phyloP scores from a whole-genome alignment of 37 sponge, comb jelly and placozoan species.

The Hormiphora californensis region DNA sequence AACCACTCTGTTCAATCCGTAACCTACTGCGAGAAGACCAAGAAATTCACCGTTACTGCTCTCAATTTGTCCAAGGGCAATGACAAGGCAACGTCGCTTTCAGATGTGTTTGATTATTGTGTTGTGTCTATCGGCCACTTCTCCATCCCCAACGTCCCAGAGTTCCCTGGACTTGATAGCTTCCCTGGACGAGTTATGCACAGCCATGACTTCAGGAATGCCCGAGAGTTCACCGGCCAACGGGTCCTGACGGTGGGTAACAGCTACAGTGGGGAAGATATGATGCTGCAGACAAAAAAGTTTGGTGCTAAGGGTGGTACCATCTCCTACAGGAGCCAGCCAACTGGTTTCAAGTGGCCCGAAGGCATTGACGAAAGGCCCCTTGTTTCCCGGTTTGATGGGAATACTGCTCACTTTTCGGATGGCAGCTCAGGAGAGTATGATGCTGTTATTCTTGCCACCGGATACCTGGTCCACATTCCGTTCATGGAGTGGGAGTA shows the following conservation, averaged over 20 bases:
- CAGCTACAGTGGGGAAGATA: constrained; percentile 62
- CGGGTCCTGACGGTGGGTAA: constrained; percentile 54
- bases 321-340: constrained; percentile 46
- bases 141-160: constrained; percentile 55
- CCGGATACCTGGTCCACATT: constrained; percentile 61
- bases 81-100: too few species aligned
- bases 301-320: constrained; percentile 56
- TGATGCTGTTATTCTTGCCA: constrained; percentile 62
- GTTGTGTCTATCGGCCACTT: constrained; percentile 62
- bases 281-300: constrained; percentile 58
- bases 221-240: constrained; percentile 56
- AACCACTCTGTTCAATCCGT: constrained; percentile 24
- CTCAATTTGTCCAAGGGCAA: neutral
- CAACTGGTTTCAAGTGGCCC: constrained; percentile 61
- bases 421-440: constrained; percentile 47
- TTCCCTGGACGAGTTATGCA: constrained; percentile 60
- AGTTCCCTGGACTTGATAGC: constrained; percentile 57
- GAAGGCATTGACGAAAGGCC: constrained; percentile 23
- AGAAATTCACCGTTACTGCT: constrained; percentile 40
- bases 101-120: constrained; percentile 57
- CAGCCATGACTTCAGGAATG: constrained; percentile 61
- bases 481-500: constrained; percentile 59
- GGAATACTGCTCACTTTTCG: constrained; percentile 56
- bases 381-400: constrained; percentile 30
- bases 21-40: neutral